phyloP scores from a whole-genome alignment of 2,113 vertebrate genomes.

The Dryoscopus gambensis region DNA sequence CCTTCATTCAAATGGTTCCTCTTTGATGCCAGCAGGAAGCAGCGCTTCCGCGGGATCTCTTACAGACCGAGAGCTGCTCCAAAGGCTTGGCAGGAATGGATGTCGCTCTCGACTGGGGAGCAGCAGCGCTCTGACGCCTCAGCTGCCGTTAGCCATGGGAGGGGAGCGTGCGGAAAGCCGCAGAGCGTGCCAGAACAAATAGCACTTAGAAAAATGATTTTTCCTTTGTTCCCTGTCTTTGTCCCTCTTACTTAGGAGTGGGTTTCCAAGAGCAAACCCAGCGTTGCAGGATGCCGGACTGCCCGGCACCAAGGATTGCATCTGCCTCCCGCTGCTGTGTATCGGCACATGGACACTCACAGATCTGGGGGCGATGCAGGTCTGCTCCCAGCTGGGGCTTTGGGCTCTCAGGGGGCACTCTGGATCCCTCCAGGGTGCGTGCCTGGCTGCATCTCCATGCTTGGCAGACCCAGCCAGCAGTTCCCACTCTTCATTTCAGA shows the following conservation, averaged over 20 bases:
- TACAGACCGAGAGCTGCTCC: not conserved
- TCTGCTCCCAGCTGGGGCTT: not conserved
- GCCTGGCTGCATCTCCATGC: not conserved
- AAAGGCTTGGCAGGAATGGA: not conserved
- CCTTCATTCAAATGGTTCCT: not conserved
- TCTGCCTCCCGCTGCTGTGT: fast-evolving
- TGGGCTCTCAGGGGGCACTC: not conserved
- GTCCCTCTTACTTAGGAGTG: not conserved
- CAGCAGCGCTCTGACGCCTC: not conserved
- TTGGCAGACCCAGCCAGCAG: not conserved
- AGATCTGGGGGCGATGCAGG: not conserved
- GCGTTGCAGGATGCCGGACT: not conserved
- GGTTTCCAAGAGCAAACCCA: not conserved
- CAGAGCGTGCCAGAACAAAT: constrained; percentile 38
- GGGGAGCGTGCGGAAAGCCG: not conserved
- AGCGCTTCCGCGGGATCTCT: not conserved
- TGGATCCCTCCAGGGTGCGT: not conserved
- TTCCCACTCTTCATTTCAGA: not conserved
- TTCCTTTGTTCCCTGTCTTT: constrained; percentile 41
- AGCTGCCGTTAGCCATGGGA: not conserved
- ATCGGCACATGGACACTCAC: fast-evolving
- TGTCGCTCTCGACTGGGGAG: not conserved
- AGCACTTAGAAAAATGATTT: constrained; percentile 6
- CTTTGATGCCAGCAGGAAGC: constrained; percentile 56
- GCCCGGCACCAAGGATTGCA: not conserved